Evolutionary conservation across 2,797 vertebrate species (phyloP).

Genomic region (Crocidura indochinensis): DNA sequence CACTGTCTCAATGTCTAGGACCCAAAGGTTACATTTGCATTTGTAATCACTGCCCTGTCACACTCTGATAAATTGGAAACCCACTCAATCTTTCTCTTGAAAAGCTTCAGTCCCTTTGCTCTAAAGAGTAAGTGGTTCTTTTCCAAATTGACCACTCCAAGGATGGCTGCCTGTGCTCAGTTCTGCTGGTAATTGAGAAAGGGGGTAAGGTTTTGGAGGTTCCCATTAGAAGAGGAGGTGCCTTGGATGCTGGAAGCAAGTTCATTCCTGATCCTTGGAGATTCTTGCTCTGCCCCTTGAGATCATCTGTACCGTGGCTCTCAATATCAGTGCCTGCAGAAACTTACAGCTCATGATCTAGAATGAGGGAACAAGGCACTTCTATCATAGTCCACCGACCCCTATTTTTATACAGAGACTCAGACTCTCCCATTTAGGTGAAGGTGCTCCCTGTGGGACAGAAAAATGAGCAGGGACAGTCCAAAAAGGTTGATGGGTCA

Average conservation of each 20-base stretch:
- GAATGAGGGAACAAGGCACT: not conserved
- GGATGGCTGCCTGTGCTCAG: not conserved
- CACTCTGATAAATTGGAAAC: slow-evolving; percentile 46
- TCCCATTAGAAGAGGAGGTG: not conserved
- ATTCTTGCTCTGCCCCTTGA: not conserved
- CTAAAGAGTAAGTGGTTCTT: slow-evolving; percentile 12
- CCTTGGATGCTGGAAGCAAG: not conserved
- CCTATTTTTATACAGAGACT: not conserved
- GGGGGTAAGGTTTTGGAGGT: slow-evolving; percentile 29
- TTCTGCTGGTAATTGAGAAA: not conserved
- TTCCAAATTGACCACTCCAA: not conserved
- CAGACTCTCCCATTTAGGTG: not conserved
- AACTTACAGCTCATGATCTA: not conserved
- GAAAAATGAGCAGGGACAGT: slow-evolving; percentile 53
- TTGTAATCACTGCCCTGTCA: slow-evolving; percentile 51
- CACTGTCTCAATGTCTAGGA: not conserved
- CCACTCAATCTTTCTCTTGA: slow-evolving; percentile 35
- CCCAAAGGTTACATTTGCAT: slow-evolving; percentile 67
- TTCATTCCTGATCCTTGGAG: not conserved
- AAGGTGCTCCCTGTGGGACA: not conserved
- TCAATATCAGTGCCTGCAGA: not conserved
- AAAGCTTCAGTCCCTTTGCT: slow-evolving; percentile 33
- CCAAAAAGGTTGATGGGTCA: slow-evolving; percentile 47
- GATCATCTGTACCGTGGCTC: not conserved
- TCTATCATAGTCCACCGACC: not conserved